Evolutionary conservation across 1,140 invertebrate genomes (phyloP), one percentile per base, ranked within the genome.

Genomic region (Solenopsis invicta): DNA sequence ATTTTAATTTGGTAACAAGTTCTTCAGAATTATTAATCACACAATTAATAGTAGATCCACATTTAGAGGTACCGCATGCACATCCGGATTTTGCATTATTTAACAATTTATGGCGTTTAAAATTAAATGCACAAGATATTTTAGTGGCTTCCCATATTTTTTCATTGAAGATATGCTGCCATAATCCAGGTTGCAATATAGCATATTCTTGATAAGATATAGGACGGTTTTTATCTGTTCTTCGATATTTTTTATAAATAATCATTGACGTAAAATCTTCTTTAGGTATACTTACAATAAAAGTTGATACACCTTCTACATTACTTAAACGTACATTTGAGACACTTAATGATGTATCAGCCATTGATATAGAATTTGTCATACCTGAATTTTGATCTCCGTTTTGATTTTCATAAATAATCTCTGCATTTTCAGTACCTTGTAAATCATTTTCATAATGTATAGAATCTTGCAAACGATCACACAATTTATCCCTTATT

Each of bases 81-180:
- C 54, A 72, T 34, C 50, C 69, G 10, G 16, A 72, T 56, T 72
- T 50, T 54, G 24, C 69, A 72, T 54, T 54, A 1, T 12, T 2
- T 4, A 8, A 13, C 21, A 72, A 54, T 54, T 72, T 72, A 8
- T 72, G 69, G 4, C 50, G 69, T 37, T 54, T 72, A 72, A 72
- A 72, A n/a, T n/a, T n/a, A n/a, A n/a, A n/a, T n/a, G n/a, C n/a
- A n/a, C n/a, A n/a, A n/a, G n/a, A n/a, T n/a, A 72, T 72, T 54
- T 72, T 54, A n/a, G 48, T 52, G 29, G 69, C 69, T 54, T 72
- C 41, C 41, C 66, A 69, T 48, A 69, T 69, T 16, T 69, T 34
- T 34, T 72, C 69, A 52, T 12, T 34, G 4, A 72, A 56, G 1
- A 72, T 2, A 13, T 54, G 50, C 18, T 72, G 69, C 69, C 50